These are phyloP conservation scores for Cyrtorhinus lividipennis DNA, from an alignment of 1,140 invertebrate species.

Conservation along the genomic window DNA sequence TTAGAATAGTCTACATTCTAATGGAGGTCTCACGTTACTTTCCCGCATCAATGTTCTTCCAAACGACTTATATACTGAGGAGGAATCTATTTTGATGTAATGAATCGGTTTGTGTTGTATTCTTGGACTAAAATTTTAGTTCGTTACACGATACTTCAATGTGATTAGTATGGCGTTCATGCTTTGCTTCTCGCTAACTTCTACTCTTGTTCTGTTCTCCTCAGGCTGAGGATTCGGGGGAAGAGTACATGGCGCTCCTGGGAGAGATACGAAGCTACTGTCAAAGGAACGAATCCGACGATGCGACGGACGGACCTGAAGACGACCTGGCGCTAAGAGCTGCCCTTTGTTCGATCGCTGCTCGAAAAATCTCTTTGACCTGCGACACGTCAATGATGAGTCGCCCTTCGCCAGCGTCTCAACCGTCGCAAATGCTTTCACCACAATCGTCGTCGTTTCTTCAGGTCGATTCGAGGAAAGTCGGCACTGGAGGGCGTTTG, in stretches of 20 bases:
- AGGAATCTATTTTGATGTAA: too few species aligned
- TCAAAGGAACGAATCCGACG: constrained; percentile 31
- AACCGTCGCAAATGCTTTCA: constrained; percentile 25
- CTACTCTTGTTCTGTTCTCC: too few species aligned
- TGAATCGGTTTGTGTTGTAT: too few species aligned
- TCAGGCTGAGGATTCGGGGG: constrained; percentile 28
- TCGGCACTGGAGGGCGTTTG: constrained; percentile 32
- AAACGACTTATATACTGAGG: too few species aligned
- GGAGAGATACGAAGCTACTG: constrained; percentile 37
- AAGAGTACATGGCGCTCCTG: constrained; percentile 35
- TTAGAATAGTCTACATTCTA: too few species aligned
- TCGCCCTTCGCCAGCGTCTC: constrained; percentile 13
- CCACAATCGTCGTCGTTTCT: constrained; percentile 32
- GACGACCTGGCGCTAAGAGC: constrained; percentile 16
- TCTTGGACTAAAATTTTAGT: too few species aligned
- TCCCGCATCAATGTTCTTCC: too few species aligned
- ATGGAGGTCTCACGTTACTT: too few species aligned
- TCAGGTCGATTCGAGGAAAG: constrained; percentile 33
- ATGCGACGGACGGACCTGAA: constrained; percentile 30
- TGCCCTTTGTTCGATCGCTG: constrained; percentile 28
- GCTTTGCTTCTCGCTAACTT: too few species aligned
- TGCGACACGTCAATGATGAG: constrained; percentile 34
- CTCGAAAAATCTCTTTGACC: constrained; percentile 45
- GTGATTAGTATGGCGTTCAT: too few species aligned
- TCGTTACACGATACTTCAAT: too few species aligned